A percentile compares a stretch with the other conserved stretches of the same genome.
Conservation (phyloP, 2,113 vertebrate genomes). For the Vulpes lagopus region DNA sequence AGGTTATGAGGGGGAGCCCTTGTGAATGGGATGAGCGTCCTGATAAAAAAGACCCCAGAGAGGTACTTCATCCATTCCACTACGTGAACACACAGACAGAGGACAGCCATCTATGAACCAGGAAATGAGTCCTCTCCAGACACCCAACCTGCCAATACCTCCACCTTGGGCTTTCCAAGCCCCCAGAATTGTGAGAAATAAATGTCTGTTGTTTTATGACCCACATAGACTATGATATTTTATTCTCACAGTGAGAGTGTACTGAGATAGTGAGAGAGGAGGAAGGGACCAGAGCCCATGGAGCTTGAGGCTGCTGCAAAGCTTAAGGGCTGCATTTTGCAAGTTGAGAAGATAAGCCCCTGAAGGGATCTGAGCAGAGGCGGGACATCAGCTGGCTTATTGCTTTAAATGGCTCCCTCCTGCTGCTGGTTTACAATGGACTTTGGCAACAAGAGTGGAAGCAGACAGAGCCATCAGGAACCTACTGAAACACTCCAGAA, state of each 20-base stretch:
- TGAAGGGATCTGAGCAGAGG: neutral
- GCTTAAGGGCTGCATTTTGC: neutral
- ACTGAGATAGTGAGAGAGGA: neutral
- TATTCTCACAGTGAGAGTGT: neutral
- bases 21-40: neutral
- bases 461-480: neutral
- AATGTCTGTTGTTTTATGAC: too few relatives aligned
- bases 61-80: neutral
- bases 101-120: rapidly evolving
- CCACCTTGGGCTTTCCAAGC: neutral
- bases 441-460: neutral
- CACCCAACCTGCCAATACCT: neutral
- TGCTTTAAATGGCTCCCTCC: neutral
- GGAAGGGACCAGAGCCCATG: neutral
- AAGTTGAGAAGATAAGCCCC: neutral
- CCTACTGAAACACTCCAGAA: neutral
- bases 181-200: neutral
- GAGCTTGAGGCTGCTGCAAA: too few relatives aligned
- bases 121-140: neutral
- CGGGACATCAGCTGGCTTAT: too few relatives aligned
- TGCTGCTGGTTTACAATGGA: neutral
- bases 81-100: rapidly evolving
- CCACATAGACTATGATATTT: neutral
- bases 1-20: neutral
- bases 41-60: neutral